phyloP scores from a whole-genome alignment of 2,113 vertebrate genomes.

The Rhagologus leucostigma region DNA sequence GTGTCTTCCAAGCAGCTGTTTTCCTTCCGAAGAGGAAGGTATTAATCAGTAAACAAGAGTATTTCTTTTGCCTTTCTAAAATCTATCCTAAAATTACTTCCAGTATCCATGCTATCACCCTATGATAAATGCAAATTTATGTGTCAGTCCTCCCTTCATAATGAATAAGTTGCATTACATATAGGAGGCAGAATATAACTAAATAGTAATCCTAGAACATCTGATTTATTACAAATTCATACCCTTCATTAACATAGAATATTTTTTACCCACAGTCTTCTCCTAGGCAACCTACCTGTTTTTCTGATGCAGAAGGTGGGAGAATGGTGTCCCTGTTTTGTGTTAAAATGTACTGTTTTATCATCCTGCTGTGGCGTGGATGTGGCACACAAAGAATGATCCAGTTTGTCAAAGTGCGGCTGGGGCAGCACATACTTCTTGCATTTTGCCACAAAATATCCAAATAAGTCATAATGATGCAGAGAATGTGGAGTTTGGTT shows the following conservation, averaged over 20 bases:
- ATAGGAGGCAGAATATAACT: neutral
- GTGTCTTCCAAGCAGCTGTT: neutral
- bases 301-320: neutral
- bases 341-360: neutral
- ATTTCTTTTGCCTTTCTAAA: neutral
- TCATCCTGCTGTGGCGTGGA: neutral
- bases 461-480: neutral
- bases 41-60: neutral
- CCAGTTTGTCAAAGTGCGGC: neutral
- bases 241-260: neutral
- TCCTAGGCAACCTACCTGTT: slow-evolving; percentile 51
- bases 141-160: neutral
- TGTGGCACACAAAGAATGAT: neutral
- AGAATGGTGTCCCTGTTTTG: neutral
- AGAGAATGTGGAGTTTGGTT: slow-evolving; percentile 10
- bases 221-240: slow-evolving; percentile 32
- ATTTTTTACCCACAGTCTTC: neutral
- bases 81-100: neutral
- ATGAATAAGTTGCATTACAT: neutral
- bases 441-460: slow-evolving; percentile 10
- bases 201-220: slow-evolving; percentile 12
- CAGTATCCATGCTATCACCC: neutral
- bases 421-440: neutral
- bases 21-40: neutral
- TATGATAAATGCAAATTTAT: neutral